Evolutionary conservation across 1,140 invertebrate species (phyloP).

Genomic region (Formica selysi): DNA sequence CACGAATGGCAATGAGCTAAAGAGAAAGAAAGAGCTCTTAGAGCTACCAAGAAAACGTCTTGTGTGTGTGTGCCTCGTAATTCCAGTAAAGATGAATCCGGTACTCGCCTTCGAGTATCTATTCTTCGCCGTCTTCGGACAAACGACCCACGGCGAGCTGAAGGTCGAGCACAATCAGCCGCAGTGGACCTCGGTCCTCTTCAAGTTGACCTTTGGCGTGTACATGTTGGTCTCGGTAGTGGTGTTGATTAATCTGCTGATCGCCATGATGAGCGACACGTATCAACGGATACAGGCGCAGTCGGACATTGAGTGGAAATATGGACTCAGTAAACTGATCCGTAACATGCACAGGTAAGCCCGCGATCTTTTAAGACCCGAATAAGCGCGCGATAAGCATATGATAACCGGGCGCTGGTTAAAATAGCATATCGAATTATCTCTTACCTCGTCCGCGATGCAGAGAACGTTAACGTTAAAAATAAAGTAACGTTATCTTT

Average conservation of each 20-base stretch:
- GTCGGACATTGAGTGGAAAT: slow-evolving; percentile 99
- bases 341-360: slow-evolving; percentile 96
- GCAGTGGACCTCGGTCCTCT: slow-evolving; percentile 92
- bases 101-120: slow-evolving; percentile 97
- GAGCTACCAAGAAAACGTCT: slow-evolving; percentile 70
- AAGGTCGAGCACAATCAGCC: slow-evolving; percentile 89
- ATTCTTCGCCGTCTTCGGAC: slow-evolving; percentile 99
- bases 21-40: slow-evolving; percentile 32
- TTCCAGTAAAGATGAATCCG: slow-evolving; percentile 93
- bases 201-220: slow-evolving; percentile 96
- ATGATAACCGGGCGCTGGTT: not conserved
- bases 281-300: slow-evolving; percentile 99
- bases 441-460: slow-evolving; percentile 3
- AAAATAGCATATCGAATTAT: slow-evolving; percentile 39
- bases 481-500: slow-evolving; percentile 23
- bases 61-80: slow-evolving; percentile 78
- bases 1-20: slow-evolving; percentile 70
- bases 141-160: slow-evolving; percentile 95
- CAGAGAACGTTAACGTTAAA: slow-evolving; percentile 4
- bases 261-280: slow-evolving; percentile 99
- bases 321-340: slow-evolving; percentile 99
- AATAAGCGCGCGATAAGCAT: slow-evolving; percentile 29
- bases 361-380: slow-evolving; percentile 50
- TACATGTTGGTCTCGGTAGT: slow-evolving; percentile 99
- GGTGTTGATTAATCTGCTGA: slow-evolving; percentile 99